Conservation (phyloP, 2,113 vertebrate genomes). For the Leptobrachium ailaonicum region DNA sequence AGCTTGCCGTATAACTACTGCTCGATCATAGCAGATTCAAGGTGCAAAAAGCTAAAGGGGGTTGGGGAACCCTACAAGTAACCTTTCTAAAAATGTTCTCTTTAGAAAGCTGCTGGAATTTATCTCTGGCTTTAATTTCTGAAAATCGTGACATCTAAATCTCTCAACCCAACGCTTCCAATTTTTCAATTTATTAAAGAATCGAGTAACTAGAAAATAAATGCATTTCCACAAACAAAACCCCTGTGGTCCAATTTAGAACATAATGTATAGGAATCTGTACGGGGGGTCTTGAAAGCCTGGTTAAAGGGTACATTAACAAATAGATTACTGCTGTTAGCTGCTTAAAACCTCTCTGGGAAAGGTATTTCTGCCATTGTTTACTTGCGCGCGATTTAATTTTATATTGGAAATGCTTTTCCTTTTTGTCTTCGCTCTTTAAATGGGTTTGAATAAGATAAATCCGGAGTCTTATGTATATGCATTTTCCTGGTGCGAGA, state of each 20-base stretch:
- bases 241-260: not conserved
- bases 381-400: not conserved
- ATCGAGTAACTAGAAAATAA: not conserved
- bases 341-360: not conserved
- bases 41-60: too few relatives aligned
- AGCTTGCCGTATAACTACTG: too few relatives aligned
- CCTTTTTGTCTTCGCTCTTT: not conserved
- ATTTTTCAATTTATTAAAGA: not conserved
- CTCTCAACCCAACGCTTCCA: too few relatives aligned
- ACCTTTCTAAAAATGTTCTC: too few relatives aligned
- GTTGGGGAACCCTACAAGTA: too few relatives aligned
- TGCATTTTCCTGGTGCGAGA: too few relatives aligned
- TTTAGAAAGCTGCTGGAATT: too few relatives aligned
- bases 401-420: not conserved
- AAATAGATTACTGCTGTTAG: not conserved
- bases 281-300: not conserved
- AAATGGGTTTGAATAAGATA: not conserved
- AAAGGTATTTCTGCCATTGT: not conserved
- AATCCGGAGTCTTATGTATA: too few relatives aligned
- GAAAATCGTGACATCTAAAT: too few relatives aligned
- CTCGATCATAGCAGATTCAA: too few relatives aligned
- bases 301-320: not conserved
- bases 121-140: too few relatives aligned
- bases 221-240: not conserved
- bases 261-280: conserved; percentile 50